These are phyloP conservation scores for Diglossa cyanea DNA, from an alignment of 2,797 vertebrate species.

Conservation along the genomic window DNA sequence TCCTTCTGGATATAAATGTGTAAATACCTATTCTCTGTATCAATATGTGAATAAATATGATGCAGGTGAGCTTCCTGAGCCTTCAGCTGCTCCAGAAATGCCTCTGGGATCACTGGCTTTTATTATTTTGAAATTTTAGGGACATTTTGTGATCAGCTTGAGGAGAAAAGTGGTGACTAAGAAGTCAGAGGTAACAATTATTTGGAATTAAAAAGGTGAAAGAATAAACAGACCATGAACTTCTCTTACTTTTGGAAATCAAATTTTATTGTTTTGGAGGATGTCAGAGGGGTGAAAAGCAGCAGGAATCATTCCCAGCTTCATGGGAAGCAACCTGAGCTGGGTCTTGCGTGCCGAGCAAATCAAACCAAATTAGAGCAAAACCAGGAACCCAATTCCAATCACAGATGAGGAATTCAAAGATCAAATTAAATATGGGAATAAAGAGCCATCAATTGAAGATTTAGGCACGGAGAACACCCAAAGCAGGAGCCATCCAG, in stretches of 20 bases:
- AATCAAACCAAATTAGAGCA: not conserved
- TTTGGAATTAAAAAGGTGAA: not conserved
- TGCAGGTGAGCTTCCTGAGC: not conserved
- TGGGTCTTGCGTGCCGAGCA: too few species aligned
- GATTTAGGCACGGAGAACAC: accelerated
- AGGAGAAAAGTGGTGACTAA: not conserved
- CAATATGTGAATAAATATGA: accelerated
- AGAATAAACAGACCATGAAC: not conserved
- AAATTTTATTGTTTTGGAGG: slow-evolving; percentile 27
- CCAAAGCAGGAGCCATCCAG: not conserved
- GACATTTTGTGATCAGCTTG: not conserved
- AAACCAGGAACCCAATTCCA: not conserved
- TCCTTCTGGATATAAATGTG: not conserved
- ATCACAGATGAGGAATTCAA: accelerated
- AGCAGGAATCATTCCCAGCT: not conserved
- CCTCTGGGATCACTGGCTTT: not conserved
- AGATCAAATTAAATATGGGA: accelerated
- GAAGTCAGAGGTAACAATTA: not conserved
- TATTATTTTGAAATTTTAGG: not conserved
- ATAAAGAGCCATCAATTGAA: accelerated
- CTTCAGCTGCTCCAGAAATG: accelerated
- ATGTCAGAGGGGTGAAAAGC: accelerated
- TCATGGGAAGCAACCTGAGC: not conserved
- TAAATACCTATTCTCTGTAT: accelerated
- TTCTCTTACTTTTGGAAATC: not conserved